Percentiles rank a stretch among this genome's conserved stretches.
phyloP scores from a whole-genome alignment of 2,888 invertebrate genomes.

The Pecten maximus region DNA sequence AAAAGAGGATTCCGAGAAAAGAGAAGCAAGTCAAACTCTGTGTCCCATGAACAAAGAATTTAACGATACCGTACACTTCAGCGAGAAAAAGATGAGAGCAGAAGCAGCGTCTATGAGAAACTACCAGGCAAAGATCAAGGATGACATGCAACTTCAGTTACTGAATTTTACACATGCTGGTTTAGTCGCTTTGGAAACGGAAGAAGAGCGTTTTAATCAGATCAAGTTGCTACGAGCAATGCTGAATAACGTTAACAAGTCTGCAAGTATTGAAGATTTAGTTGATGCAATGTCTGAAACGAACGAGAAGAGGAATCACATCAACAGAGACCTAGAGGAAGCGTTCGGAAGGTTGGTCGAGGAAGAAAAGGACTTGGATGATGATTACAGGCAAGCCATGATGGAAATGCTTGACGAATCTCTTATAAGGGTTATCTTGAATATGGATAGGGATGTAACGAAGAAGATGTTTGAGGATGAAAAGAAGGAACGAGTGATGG shows the following conservation, averaged over 20 bases:
- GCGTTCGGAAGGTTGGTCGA: conserved; percentile 48
- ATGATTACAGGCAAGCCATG: conserved; percentile 53
- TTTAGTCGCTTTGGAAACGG: conserved; percentile 43
- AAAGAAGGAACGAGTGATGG: conserved; percentile 42
- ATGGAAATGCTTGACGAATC: conserved; percentile 58
- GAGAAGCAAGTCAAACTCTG: conserved; percentile 31
- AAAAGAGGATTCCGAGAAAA: neutral
- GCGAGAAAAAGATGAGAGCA: conserved; percentile 38
- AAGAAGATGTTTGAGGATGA: conserved; percentile 41
- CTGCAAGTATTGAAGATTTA: conserved; percentile 53
- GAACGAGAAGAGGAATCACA: conserved; percentile 46
- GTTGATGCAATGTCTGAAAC: conserved; percentile 52
- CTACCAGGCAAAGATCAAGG: conserved; percentile 41
- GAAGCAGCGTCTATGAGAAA: neutral
- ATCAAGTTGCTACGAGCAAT: conserved; percentile 45
- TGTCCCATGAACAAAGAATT: conserved; percentile 35
- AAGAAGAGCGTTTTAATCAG: conserved; percentile 52
- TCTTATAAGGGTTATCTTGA: conserved; percentile 45
- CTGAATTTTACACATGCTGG: conserved; percentile 42
- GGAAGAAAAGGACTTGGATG: conserved; percentile 46
- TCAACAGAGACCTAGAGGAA: conserved; percentile 54
- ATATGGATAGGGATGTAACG: conserved; percentile 42
- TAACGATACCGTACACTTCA: conserved; percentile 37
- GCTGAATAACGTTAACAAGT: conserved; percentile 37
- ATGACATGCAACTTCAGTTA: conserved; percentile 49